Conservation (phyloP, 1,140 invertebrate genomes). For the Zaprionus gabonicus region DNA sequence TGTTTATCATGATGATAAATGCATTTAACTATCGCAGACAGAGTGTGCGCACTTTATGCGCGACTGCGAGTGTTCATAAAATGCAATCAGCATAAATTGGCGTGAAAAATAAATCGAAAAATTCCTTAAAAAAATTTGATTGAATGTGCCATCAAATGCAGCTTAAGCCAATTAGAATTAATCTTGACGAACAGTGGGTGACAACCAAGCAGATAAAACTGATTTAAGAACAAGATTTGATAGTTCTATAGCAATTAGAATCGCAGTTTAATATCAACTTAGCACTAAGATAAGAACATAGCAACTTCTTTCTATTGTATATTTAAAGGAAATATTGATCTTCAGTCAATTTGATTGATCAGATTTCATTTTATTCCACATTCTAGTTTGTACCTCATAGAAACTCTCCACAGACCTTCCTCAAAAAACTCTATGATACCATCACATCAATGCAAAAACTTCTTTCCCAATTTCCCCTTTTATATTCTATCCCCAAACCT, state of each 20-base stretch:
- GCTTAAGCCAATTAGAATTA: background rate
- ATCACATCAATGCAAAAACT: too few species aligned
- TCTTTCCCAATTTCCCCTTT: background rate
- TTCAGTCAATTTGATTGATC: too few species aligned
- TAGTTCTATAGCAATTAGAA: too few species aligned
- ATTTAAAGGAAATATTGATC: too few species aligned
- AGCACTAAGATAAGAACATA: too few species aligned
- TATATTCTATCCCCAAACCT: background rate
- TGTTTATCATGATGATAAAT: constrained; percentile 3
- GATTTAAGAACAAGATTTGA: background rate
- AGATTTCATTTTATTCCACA: too few species aligned
- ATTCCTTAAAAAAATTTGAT: background rate
- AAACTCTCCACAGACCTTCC: too few species aligned
- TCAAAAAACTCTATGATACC: too few species aligned
- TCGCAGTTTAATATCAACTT: too few species aligned
- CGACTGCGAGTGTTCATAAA: background rate
- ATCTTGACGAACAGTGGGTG: background rate
- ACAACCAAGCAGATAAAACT: background rate
- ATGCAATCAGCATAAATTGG: background rate
- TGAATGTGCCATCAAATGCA: background rate
- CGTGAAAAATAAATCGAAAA: background rate
- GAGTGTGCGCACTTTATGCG: background rate
- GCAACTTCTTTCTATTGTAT: too few species aligned
- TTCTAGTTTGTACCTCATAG: too few species aligned
- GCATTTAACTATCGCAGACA: background rate